Evolutionary conservation across 1,140 invertebrate genomes (phyloP).

Genomic region (Augochlora pura): DNA sequence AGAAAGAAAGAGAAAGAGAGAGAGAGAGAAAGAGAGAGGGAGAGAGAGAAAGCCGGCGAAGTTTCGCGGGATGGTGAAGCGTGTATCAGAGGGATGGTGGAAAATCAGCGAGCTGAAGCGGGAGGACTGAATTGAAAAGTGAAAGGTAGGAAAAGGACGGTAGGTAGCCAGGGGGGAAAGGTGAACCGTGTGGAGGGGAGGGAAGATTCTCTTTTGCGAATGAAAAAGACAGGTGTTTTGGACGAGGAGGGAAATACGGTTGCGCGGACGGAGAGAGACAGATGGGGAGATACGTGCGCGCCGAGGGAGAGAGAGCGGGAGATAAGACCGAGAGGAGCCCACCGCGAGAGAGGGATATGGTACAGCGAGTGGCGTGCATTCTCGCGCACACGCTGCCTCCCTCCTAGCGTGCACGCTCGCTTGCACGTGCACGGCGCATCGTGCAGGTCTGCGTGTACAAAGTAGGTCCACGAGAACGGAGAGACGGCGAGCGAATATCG

Average conservation of each 20-base stretch:
- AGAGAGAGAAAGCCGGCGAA: background rate
- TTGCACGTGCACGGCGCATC: slow-evolving; percentile 67
- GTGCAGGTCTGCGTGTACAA: slow-evolving; percentile 63
- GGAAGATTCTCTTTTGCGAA: background rate
- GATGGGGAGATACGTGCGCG: background rate
- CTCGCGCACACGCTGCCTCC: slow-evolving; percentile 38
- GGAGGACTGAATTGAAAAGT: background rate
- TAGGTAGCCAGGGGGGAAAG: background rate
- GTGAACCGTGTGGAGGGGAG: background rate
- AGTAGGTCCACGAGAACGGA: slow-evolving; percentile 69
- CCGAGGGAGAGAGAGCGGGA: background rate
- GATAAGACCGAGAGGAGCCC: slow-evolving; percentile 13
- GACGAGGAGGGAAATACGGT: background rate
- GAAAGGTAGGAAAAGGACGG: slow-evolving; percentile 1
- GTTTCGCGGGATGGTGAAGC: background rate
- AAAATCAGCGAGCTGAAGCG: background rate
- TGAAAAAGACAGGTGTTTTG: slow-evolving; percentile 1
- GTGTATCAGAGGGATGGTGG: background rate
- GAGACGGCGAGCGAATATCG: slow-evolving; percentile 71
- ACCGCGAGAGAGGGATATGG: slow-evolving; percentile 32
- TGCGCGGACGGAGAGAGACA: background rate
- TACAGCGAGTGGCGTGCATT: slow-evolving; percentile 51
- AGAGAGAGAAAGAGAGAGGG: too few relatives aligned
- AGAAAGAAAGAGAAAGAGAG: background rate
- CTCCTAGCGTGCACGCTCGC: slow-evolving; percentile 26